A percentile compares a stretch with the other conserved stretches of the same genome.
phyloP scores from a whole-genome alignment of 2,888 invertebrate species.

The Eristalinus sepulchralis region DNA sequence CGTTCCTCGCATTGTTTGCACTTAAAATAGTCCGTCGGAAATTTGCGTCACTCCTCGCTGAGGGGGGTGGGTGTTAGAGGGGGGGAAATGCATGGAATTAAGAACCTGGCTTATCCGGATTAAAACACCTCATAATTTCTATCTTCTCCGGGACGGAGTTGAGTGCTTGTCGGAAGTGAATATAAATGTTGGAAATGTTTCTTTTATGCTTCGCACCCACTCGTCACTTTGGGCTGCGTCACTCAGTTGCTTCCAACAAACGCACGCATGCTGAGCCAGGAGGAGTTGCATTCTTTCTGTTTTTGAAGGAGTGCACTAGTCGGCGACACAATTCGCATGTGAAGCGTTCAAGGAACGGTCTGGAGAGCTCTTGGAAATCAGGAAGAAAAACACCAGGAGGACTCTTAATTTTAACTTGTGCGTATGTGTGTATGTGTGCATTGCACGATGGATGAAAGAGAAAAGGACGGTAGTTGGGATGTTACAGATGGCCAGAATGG shows the following conservation, averaged over 20 bases:
- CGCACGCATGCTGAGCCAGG: neutral
- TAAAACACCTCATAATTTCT: constrained; percentile 70
- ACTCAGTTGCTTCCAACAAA: neutral
- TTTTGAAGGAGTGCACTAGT: constrained; percentile 22
- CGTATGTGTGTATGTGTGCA: neutral
- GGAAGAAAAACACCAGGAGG: constrained; percentile 51
- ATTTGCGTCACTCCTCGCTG: neutral
- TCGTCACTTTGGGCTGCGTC: neutral
- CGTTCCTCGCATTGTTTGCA: constrained; percentile 4
- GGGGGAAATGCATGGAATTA: constrained; percentile 64
- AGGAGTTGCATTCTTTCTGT: constrained; percentile 38
- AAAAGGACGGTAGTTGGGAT: too few species aligned
- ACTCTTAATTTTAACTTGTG: constrained; percentile 42
- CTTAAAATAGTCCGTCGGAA: constrained; percentile 19
- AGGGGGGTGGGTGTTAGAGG: constrained; percentile 1
- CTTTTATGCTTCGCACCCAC: neutral
- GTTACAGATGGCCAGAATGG: neutral
- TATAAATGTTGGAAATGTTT: constrained; percentile 57
- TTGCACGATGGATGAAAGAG: too few species aligned
- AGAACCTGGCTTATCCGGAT: constrained; percentile 65
- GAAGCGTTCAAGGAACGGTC: constrained; percentile 10
- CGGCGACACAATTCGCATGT: constrained; percentile 38
- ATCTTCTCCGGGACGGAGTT: constrained; percentile 56
- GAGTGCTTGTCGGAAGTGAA: constrained; percentile 70
- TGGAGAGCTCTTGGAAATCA: constrained; percentile 40